Percentiles rank a stretch among this genome's conserved stretches.
These are phyloP conservation scores for Teleogryllus oceanicus DNA, from an alignment of 2,888 invertebrate genomes.

Conservation along the genomic window DNA sequence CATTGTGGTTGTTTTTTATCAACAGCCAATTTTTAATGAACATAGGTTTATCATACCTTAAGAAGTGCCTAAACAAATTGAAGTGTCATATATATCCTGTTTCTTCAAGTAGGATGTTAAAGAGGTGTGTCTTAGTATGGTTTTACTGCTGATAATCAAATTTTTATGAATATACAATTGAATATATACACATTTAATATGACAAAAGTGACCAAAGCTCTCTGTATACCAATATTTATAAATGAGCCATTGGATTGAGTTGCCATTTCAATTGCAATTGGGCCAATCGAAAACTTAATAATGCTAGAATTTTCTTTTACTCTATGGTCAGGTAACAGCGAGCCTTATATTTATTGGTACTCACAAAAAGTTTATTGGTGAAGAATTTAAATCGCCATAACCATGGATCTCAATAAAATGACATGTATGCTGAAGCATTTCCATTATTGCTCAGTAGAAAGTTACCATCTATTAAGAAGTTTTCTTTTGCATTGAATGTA, in stretches of 20 bases:
- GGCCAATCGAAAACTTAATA: too few species aligned
- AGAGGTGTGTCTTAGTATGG: neutral
- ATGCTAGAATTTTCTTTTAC: too few species aligned
- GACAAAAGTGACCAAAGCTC: neutral
- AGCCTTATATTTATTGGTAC: too few species aligned
- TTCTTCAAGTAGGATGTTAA: constrained; percentile 7
- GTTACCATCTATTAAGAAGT: too few species aligned
- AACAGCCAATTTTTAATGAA: constrained; percentile 3
- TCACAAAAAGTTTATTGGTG: too few species aligned
- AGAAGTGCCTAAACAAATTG: constrained; percentile 5
- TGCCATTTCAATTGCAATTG: neutral
- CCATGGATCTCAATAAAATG: too few species aligned
- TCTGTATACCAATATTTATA: neutral
- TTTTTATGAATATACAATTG: constrained; percentile 11
- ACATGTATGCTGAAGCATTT: too few species aligned
- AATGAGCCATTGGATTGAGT: neutral
- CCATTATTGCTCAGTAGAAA: too few species aligned
- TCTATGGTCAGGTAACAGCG: too few species aligned
- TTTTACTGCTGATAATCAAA: constrained; percentile 11
- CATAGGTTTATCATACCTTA: neutral
- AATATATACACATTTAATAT: constrained; percentile 11
- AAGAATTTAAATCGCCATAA: too few species aligned
- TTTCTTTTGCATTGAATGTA: too few species aligned
- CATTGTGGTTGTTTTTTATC: neutral
- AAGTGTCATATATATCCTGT: constrained; percentile 18